Evolutionary conservation across 2,888 invertebrate species (phyloP).

Genomic region (Bellardia pandia): DNA sequence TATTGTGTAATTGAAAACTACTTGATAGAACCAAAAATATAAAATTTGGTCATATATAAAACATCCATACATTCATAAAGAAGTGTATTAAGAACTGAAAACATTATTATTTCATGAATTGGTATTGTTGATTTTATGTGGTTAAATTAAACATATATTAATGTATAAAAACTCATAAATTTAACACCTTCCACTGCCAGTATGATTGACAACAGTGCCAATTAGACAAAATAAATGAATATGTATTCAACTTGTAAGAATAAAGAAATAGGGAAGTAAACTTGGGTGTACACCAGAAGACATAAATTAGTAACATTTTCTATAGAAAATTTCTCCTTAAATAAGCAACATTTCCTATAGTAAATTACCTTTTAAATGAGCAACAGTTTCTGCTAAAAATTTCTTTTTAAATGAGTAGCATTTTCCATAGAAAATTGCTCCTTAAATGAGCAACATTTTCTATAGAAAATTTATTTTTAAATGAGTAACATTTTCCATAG

Average conservation of each 20-base stretch:
- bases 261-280: no score
- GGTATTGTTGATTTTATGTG: conserved; percentile 2
- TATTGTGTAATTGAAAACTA: conserved; percentile 46
- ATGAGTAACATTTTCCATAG: background rate
- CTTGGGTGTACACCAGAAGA: background rate
- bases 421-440: background rate
- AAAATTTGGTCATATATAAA: no score
- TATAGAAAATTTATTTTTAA: background rate
- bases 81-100: background rate
- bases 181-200: conserved; percentile 33
- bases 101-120: conserved; percentile 9
- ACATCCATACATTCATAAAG: background rate
- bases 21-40: conserved; percentile 22
- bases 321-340: background rate
- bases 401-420: background rate
- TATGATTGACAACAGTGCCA: background rate
- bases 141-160: conserved; percentile 33
- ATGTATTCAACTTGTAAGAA: background rate
- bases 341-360: background rate
- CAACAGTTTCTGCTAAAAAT: background rate
- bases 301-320: background rate
- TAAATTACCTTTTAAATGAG: background rate
- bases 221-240: background rate
- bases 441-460: background rate
- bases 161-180: conserved; percentile 10